Conservation (phyloP, 2,113 vertebrate species). For the Mobula birostris region DNA sequence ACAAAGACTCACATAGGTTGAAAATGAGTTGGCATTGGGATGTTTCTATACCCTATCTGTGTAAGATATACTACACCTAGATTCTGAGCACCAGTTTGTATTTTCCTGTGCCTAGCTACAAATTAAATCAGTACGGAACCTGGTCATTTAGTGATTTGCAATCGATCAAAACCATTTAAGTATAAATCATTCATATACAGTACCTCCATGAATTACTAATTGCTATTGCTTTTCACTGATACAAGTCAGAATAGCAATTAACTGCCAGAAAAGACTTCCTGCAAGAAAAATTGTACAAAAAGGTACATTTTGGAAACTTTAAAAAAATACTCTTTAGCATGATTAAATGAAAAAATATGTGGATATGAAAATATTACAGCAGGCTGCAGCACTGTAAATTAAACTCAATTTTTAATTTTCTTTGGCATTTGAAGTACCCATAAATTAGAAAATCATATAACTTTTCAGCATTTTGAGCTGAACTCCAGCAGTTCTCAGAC, state of each 20-base stretch:
- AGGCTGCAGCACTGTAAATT: not conserved
- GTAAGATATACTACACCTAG: not conserved
- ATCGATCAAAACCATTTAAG: not conserved
- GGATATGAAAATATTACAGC: not conserved
- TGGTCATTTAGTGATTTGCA: not conserved
- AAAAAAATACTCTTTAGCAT: not conserved
- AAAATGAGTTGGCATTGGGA: not conserved
- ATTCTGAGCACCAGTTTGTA: not conserved
- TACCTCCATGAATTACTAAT: not conserved
- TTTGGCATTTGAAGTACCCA: conserved; percentile 1
- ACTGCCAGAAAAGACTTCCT: not conserved
- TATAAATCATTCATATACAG: not conserved
- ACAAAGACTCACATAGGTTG: not conserved
- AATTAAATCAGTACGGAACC: not conserved
- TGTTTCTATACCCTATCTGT: not conserved
- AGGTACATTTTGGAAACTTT: not conserved
- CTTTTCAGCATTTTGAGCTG: not conserved
- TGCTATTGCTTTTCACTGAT: not conserved
- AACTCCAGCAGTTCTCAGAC: not conserved
- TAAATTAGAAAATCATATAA: not conserved
- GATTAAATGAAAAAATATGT: not conserved
- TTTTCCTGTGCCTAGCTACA: not conserved
- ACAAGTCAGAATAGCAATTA: not conserved
- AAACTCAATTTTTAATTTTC: not conserved
- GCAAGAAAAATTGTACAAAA: not conserved